Base-by-base conservation (phyloP, 2,113 vertebrate genomes). In the Atrichornis clamosus region DNA sequence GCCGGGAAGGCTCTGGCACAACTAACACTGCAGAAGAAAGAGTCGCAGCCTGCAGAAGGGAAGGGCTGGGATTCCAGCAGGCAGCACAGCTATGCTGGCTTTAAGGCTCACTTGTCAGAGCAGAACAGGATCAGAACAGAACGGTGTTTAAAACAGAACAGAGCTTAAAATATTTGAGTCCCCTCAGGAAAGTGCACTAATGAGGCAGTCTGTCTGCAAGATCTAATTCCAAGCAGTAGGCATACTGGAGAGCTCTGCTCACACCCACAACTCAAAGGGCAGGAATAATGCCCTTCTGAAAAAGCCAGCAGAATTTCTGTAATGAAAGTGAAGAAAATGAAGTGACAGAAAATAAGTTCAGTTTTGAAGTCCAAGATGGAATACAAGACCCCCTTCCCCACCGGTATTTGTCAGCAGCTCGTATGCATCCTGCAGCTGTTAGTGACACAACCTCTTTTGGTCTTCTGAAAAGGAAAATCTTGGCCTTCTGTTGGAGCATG, bases 21-120 rank as follows among this genome's bases (percentile, higher is more conserved):
- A 32, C 23, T 46, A 33, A 26, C 9, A 17, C 37, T 23, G 50
- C 21, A 50, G 44, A 24, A 69, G 50, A n/a, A 47, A 47, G 35
- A 15, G 8, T 3, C 42, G 49, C 37, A 87, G 20, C 18, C 63
- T 46, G 23, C 23, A 46, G 52, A 50, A 73, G n/a, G 0, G 35
- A 49, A 84, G 49, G 37, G 50, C 32, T 77, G n/a, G 35, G 59
- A 50, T 52, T 60, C 49, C 28, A 68, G 50, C 44, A 68, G 59
- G 7, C 42, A 56, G 33, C 6, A 15, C 37, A 46, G 44, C 52
- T 49, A 32, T 4, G 27, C 12, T 13, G 26, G 39, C 62, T 89
- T 81, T 84, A 73, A 92, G 74, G 82, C 41, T 89, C 78, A 9
- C 49, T 46, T 68, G 53, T 80, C 89, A 65, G 37, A 78, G 55